phyloP scores from a whole-genome alignment of 2,888 invertebrate species.

The Tridacna crocea region DNA sequence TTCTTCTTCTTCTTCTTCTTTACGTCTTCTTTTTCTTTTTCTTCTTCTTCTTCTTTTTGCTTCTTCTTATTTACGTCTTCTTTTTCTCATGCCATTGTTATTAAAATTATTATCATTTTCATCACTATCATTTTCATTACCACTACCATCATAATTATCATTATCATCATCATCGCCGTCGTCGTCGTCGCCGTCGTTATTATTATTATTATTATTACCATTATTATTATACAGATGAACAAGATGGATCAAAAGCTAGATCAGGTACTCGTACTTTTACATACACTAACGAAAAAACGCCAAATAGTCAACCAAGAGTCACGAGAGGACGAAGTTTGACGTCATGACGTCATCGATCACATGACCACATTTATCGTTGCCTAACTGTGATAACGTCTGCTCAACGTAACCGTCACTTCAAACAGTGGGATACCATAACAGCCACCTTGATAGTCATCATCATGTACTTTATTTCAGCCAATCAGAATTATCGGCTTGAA shows the following conservation, averaged over 20 bases:
- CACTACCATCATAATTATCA: background rate
- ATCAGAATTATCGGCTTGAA: too few relatives aligned
- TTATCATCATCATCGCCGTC: constrained; percentile 67
- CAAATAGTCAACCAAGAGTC: constrained; percentile 57
- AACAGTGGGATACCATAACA: background rate
- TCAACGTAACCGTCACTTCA: background rate
- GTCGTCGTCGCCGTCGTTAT: background rate
- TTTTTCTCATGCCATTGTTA: too few relatives aligned
- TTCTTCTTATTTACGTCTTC: background rate
- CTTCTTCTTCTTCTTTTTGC: background rate
- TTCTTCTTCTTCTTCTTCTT: background rate
- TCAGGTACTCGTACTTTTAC: constrained; percentile 87
- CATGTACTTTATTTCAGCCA: too few relatives aligned
- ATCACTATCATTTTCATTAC: too few relatives aligned
- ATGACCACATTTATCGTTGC: background rate
- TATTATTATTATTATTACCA: background rate
- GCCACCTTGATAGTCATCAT: too few relatives aligned
- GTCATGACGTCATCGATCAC: background rate
- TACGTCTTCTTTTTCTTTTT: background rate
- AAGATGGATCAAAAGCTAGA: constrained; percentile 88
- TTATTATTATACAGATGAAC: constrained; percentile 85
- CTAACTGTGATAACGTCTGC: constrained; percentile 26
- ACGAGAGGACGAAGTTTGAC: constrained; percentile 50
- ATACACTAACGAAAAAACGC: constrained; percentile 84
- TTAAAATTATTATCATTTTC: too few relatives aligned